These are phyloP conservation scores for Amphibalanus amphitrite DNA, from an alignment of 1,140 invertebrate genomes.

Conservation along the genomic window DNA sequence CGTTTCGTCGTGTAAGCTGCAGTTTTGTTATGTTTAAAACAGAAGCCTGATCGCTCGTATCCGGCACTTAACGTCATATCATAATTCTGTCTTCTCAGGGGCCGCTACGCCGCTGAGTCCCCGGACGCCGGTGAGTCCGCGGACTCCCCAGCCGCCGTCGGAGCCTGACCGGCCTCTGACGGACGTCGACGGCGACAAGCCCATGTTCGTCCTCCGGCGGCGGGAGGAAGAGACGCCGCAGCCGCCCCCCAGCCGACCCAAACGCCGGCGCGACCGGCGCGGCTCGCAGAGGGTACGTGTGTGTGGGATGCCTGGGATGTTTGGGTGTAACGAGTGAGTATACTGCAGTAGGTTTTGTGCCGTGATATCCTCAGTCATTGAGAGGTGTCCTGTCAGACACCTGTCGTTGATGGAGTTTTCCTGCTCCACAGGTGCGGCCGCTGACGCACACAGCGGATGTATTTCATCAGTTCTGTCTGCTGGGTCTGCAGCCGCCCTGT, in stretches of 20 bases:
- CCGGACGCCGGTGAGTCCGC: background rate
- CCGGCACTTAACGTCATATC: too few relatives aligned
- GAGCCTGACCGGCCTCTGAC: background rate
- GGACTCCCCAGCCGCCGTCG: background rate
- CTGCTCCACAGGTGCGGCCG: background rate
- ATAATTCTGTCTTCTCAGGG: background rate
- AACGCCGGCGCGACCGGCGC: background rate
- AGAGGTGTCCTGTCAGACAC: background rate
- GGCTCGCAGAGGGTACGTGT: background rate
- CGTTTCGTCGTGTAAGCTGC: too few relatives aligned
- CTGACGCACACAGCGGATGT: background rate
- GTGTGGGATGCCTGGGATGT: too few relatives aligned
- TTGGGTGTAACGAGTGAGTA: background rate
- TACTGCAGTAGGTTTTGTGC: background rate
- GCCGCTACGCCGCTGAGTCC: background rate
- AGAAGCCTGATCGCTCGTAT: too few relatives aligned
- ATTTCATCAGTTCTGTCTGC: background rate
- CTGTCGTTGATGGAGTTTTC: background rate
- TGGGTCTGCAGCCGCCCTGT: background rate
- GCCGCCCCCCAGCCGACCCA: background rate
- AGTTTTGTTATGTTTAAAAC: too few relatives aligned
- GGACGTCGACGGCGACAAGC: background rate
- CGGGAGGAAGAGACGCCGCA: background rate
- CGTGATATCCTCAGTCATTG: background rate
- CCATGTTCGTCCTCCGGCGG: background rate